These are phyloP conservation scores for Manis pentadactyla DNA, from an alignment of 2,797 vertebrate species.

Conservation along the genomic window DNA sequence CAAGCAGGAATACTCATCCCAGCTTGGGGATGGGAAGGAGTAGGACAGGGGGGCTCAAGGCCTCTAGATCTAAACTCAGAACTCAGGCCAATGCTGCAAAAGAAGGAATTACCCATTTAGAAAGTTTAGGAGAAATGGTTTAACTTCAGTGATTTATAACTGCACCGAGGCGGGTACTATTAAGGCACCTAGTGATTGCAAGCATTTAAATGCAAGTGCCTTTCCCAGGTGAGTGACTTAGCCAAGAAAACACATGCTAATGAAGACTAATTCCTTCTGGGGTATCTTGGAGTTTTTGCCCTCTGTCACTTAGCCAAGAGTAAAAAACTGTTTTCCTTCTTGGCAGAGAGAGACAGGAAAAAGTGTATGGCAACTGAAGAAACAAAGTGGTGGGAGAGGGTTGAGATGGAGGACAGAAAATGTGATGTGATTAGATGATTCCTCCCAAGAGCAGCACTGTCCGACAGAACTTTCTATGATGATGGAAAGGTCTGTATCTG, in stretches of 20 bases:
- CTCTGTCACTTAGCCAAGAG: not conserved
- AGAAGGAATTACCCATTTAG: conserved; percentile 61
- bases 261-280: conserved; percentile 24
- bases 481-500: not conserved
- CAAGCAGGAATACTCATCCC: not conserved
- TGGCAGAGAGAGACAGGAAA: conserved; percentile 9
- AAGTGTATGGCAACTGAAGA: not conserved
- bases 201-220: not conserved
- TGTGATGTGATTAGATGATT: not conserved
- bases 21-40: too few species aligned
- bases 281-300: not conserved
- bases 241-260: conserved; percentile 31
- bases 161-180: not conserved
- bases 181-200: conserved; percentile 4
- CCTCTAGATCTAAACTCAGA: not conserved
- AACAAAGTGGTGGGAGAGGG: not conserved
- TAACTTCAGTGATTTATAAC: conserved; percentile 58
- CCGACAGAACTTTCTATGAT: not conserved
- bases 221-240: not conserved
- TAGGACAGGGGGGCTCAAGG: too few species aligned
- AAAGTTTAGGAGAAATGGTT: conserved; percentile 48
- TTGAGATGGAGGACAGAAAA: not conserved
- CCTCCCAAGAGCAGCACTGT: not conserved
- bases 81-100: not conserved
- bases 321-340: conserved; percentile 10